phyloP scores from a whole-genome alignment of 23 tunicate species.

The Ascidia mentula region DNA sequence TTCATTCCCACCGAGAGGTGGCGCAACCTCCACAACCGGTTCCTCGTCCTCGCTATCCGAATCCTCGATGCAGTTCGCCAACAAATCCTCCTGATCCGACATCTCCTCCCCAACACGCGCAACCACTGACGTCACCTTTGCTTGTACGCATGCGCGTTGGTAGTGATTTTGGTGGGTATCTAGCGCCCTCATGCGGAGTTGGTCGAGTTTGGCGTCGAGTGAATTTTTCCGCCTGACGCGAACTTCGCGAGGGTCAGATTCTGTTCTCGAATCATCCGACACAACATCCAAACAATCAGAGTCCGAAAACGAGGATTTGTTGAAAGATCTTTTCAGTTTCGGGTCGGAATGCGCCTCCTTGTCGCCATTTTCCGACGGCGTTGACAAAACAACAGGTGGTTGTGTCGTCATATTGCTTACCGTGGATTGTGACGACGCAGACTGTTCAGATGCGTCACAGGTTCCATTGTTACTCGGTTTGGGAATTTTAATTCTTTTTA shows the following conservation, averaged over 20 bases:
- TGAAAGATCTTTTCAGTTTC: background rate
- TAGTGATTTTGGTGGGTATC: constrained; percentile 9
- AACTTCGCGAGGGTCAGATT: background rate
- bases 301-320: constrained; percentile 6
- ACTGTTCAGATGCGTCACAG: background rate
- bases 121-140: background rate
- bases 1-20: background rate
- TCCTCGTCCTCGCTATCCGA: constrained; percentile 38
- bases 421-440: background rate
- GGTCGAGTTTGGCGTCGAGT: constrained; percentile 49
- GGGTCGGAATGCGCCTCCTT: background rate
- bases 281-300: constrained; percentile 1
- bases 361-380: background rate
- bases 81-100: constrained; percentile 7
- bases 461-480: background rate
- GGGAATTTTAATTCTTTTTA: background rate
- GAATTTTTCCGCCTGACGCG: constrained; percentile 15
- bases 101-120: background rate
- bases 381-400: background rate
- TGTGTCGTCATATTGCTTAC: background rate
- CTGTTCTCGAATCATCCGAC: constrained; percentile 12
- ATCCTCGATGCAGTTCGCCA: constrained; percentile 28
- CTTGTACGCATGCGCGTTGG: background rate
- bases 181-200: constrained; percentile 44
- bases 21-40: background rate